Percentiles rank a stretch among this genome's conserved stretches.
Evolutionary conservation across 2,888 invertebrate species (phyloP).

Genomic region (Thereva nobilitata): DNA sequence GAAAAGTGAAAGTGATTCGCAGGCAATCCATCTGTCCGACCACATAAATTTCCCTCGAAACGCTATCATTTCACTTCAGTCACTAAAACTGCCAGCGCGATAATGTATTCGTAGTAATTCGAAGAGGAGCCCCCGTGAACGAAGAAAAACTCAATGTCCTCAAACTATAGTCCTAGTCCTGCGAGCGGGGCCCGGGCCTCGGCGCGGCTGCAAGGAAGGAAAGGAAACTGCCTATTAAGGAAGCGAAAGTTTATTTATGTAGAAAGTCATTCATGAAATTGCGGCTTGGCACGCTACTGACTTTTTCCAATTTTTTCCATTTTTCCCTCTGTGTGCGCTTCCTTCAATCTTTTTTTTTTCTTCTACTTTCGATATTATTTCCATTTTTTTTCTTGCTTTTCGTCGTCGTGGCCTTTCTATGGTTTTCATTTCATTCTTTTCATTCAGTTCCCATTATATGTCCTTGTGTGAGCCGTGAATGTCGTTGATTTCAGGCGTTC

Average conservation of each 20-base stretch:
- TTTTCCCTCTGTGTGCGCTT: too few species aligned
- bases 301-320: neutral
- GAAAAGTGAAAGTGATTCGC: too few species aligned
- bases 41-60: conserved; percentile 1
- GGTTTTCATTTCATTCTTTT: neutral
- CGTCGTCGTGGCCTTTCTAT: neutral
- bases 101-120: too few species aligned
- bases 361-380: neutral
- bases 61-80: neutral
- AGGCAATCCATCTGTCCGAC: neutral
- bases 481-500: too few species aligned
- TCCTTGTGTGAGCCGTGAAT: too few species aligned
- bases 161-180: too few species aligned
- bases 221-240: conserved; percentile 10
- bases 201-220: too few species aligned
- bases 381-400: neutral
- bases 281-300: neutral
- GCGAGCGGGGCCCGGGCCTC: too few species aligned
- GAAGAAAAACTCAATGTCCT: too few species aligned
- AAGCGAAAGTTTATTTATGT: conserved; percentile 19
- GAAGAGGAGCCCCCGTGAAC: too few species aligned
- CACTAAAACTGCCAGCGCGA: conserved; percentile 7
- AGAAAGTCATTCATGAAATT: conserved; percentile 9
- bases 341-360: neutral
- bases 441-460: too few species aligned